phyloP scores from a whole-genome alignment of 2,888 invertebrate genomes.

The Euphydryas editha region DNA sequence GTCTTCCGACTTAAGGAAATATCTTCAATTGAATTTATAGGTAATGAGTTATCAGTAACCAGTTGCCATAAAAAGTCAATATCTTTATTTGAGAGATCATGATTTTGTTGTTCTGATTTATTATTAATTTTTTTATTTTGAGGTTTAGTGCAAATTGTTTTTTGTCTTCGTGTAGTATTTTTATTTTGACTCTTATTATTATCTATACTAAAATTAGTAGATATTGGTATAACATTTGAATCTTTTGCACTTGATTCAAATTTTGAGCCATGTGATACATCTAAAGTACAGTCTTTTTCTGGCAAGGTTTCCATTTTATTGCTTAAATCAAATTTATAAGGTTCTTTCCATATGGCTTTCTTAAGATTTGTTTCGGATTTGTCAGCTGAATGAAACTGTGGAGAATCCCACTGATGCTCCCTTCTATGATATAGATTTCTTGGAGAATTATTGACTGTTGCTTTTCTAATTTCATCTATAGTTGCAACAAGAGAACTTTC shows the following conservation, averaged over 20 bases:
- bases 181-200: conserved; percentile 51
- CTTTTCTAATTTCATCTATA: conserved; percentile 85
- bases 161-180: conserved; percentile 60
- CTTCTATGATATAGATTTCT: conserved; percentile 82
- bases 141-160: conserved; percentile 54
- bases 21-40: conserved; percentile 62
- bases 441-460: conserved; percentile 82
- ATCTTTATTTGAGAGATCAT: conserved; percentile 71
- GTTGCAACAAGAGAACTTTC: conserved; percentile 85
- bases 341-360: conserved; percentile 78
- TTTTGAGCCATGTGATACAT: conserved; percentile 58
- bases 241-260: conserved; percentile 59
- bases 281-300: conserved; percentile 70
- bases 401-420: conserved; percentile 78
- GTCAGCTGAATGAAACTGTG: conserved; percentile 60
- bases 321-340: conserved; percentile 71
- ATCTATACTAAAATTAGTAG: conserved; percentile 49
- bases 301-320: conserved; percentile 73
- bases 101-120: conserved; percentile 58
- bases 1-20: conserved; percentile 67
- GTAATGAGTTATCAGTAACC: conserved; percentile 68
- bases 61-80: conserved; percentile 77
- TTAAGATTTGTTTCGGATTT: conserved; percentile 69
- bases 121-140: conserved; percentile 60
- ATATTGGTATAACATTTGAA: conserved; percentile 48